phyloP scores from a whole-genome alignment of 2,113 vertebrate species.

The Carassius carassius region DNA sequence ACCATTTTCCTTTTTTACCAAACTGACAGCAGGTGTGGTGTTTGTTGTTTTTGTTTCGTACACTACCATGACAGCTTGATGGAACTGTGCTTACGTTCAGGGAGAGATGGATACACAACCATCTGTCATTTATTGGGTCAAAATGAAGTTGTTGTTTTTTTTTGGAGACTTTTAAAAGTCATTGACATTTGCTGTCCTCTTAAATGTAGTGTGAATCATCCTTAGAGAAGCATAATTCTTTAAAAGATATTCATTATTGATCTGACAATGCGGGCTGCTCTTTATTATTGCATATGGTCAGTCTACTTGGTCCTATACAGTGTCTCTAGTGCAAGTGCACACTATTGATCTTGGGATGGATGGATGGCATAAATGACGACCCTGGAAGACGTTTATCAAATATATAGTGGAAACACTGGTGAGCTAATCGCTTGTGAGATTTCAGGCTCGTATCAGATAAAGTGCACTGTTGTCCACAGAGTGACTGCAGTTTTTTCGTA shows the following conservation, averaged over 20 bases:
- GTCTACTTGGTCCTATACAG: conserved; percentile 19
- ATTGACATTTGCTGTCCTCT: background rate
- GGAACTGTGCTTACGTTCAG: too few relatives aligned
- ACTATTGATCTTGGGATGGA: conserved; percentile 55
- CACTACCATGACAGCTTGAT: too few relatives aligned
- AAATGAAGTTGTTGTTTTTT: background rate
- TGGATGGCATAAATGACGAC: conserved; percentile 51
- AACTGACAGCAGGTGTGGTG: background rate
- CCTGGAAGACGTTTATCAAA: conserved; percentile 47
- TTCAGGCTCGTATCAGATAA: background rate
- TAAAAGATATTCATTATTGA: conserved; percentile 46
- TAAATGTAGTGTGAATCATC: background rate
- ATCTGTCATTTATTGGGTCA: background rate
- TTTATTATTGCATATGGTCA: conserved; percentile 34
- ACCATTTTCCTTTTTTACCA: background rate
- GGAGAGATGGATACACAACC: background rate
- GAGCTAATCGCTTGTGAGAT: conserved; percentile 43
- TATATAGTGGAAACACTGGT: conserved; percentile 13
- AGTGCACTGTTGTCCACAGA: conserved; percentile 21
- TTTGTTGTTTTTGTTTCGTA: too few relatives aligned
- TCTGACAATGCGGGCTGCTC: conserved; percentile 10
- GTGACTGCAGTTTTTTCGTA: background rate
- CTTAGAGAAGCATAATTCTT: conserved; percentile 33
- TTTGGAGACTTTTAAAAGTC: background rate
- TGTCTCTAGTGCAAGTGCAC: conserved; percentile 47